Evolutionary conservation across 1,140 invertebrate species (phyloP).

Genomic region (Caenorhabditis inopinata): DNA sequence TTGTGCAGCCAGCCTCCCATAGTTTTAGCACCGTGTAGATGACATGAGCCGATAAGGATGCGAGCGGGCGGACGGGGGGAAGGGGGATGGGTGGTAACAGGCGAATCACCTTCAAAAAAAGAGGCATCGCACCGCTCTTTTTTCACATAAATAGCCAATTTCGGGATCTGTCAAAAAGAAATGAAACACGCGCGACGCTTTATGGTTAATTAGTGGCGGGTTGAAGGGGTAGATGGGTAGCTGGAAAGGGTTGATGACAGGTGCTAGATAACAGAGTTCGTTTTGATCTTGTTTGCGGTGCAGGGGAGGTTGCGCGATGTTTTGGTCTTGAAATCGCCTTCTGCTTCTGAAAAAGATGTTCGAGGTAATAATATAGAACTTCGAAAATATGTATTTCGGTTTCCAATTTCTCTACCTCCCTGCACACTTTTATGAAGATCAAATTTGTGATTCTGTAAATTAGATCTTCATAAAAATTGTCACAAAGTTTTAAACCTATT

Average conservation of each 20-base stretch:
- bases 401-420: too few relatives aligned
- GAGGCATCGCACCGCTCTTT: neutral
- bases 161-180: constrained; percentile 30
- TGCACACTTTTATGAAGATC: too few relatives aligned
- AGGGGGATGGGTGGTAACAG: constrained; percentile 10
- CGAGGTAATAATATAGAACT: too few relatives aligned
- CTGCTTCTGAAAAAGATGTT: too few relatives aligned
- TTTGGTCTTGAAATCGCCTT: too few relatives aligned
- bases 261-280: neutral
- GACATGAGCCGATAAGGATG: constrained; percentile 16
- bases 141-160: constrained; percentile 17
- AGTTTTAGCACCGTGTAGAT: constrained; percentile 14
- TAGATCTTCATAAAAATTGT: too few relatives aligned
- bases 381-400: too few relatives aligned
- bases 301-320: too few relatives aligned
- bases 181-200: neutral
- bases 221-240: neutral
- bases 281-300: neutral
- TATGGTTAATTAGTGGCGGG: constrained; percentile 19
- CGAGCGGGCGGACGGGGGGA: too few relatives aligned
- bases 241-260: neutral
- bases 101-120: neutral
- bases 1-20: too few relatives aligned
- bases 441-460: too few relatives aligned
- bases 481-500: too few relatives aligned